Evolutionary conservation across 2,113 vertebrate genomes (phyloP), one percentile per base, ranked within the genome.

Genomic region (Mesembrinibis cayennensis): DNA sequence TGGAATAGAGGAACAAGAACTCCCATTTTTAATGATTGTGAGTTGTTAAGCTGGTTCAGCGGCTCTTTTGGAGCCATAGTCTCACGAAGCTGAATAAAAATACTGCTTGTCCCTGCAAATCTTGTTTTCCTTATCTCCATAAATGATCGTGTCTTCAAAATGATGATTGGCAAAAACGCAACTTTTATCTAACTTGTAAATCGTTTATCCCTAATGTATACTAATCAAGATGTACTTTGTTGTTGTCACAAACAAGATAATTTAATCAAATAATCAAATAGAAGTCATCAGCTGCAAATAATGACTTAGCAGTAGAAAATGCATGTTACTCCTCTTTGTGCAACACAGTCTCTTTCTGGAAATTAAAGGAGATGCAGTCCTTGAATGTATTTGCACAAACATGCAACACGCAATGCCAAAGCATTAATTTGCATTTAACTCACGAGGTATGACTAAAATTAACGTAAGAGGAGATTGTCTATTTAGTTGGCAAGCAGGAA

Each of bases 241-340:
- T 91, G 53, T 91, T 96, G 58, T 67, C 87, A 83, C 52, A 94
- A 96, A 81, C 44, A 73, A 93, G 65, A 27, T 70, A 91, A 76
- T 12, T 2, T 66, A 81, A 89, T 71, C 17, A 91, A 81, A 49
- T 87, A 34, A 53, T 82, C 52, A 76, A 81, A 76, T 18, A 91
- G n/a, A 72, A 82, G 27, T 49, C 30, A 59, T 76, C 55, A 83
- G 16, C 22, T 58, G 53, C 66, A 91, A 44, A 73, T 70, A 92
- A 70, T 59, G 52, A 74, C 25, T 74, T 88, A 53, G 40, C 36
- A 42, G 38, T 62, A 61, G 32, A 63, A 93, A 89, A 72, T 55
- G 11, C 6, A 23, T 14, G 13, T 62, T 62, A 29, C 6, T 71
- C 3, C 7, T 49, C 34, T 70, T 87, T 77, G 27, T 29, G 17